Percentiles rank a stretch among this genome's conserved stretches.
phyloP scores from a whole-genome alignment of 2,797 vertebrate genomes.

The Chaenodraco wilsoni region DNA sequence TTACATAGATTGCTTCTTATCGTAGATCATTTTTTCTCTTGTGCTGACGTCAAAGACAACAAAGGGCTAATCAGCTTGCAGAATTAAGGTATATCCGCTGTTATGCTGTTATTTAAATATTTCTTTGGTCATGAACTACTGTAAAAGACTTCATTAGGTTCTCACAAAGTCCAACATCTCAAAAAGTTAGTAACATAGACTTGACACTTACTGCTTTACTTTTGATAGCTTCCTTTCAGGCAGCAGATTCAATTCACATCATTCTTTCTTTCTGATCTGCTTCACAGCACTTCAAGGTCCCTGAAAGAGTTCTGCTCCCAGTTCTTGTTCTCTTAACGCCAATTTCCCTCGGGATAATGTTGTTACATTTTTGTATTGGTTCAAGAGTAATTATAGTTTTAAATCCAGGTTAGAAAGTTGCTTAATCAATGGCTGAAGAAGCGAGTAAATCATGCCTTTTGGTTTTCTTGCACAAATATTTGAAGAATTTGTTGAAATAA shows the following conservation, averaged over 20 bases:
- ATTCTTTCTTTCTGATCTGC: constrained; percentile 48
- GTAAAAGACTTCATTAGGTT: constrained; percentile 21
- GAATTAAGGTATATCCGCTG: constrained; percentile 21
- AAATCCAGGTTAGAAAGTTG: background rate
- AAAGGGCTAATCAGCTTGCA: constrained; percentile 27
- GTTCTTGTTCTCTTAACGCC: constrained; percentile 37
- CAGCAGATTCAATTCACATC: constrained; percentile 38
- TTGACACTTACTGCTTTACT: constrained; percentile 35
- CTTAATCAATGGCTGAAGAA: background rate
- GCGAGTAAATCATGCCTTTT: background rate
- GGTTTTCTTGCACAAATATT: background rate
- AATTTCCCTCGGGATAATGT: constrained; percentile 37
- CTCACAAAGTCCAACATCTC: constrained; percentile 29
- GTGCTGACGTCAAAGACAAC: constrained; percentile 33
- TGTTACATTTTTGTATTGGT: constrained; percentile 20
- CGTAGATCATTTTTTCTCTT: constrained; percentile 31
- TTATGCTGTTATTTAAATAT: constrained; percentile 35
- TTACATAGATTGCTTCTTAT: constrained; percentile 28
- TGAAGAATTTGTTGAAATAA: background rate
- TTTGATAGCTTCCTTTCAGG: constrained; percentile 44
- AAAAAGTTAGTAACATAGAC: constrained; percentile 17
- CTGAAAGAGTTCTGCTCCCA: constrained; percentile 31
- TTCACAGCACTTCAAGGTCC: constrained; percentile 46
- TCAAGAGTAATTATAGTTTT: constrained; percentile 23
- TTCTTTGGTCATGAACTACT: constrained; percentile 19